A percentile compares a stretch with the other conserved stretches of the same genome.
These are phyloP conservation scores for Atta texana DNA, from an alignment of 1,140 invertebrate genomes.

Conservation along the genomic window DNA sequence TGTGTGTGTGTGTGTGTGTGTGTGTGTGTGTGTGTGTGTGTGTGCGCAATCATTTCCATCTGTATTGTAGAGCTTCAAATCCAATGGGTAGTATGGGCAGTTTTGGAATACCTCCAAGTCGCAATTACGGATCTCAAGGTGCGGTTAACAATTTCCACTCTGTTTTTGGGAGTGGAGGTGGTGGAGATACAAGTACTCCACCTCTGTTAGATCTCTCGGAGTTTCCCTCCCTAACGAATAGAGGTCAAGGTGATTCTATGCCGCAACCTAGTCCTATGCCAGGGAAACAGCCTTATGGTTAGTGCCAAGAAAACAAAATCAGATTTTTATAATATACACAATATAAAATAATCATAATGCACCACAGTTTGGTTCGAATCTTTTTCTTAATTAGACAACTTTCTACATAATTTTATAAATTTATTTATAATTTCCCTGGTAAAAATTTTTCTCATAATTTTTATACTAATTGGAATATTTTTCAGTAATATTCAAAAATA, in stretches of 20 bases:
- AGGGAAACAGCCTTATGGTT: constrained; percentile 95
- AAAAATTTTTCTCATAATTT: no score
- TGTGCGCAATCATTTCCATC: constrained; percentile 31
- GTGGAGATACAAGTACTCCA: constrained; percentile 91
- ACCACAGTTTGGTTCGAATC: not conserved
- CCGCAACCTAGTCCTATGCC: constrained; percentile 93
- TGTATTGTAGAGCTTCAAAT: constrained; percentile 86
- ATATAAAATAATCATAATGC: not conserved
- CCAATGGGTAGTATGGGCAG: constrained; percentile 89
- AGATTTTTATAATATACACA: not conserved
- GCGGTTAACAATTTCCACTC: constrained; percentile 91
- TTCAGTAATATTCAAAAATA: no score
- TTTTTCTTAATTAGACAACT: not conserved
- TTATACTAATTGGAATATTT: no score
- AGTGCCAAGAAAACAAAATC: constrained; percentile 44
- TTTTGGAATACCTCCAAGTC: constrained; percentile 89
- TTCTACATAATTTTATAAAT: not conserved
- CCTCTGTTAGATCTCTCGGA: constrained; percentile 95
- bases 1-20: no score
- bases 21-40: no score
- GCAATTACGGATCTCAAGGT: constrained; percentile 89
- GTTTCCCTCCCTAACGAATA: constrained; percentile 95
- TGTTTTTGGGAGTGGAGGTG: constrained; percentile 89
- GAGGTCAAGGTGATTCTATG: constrained; percentile 92
- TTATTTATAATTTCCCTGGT: not conserved